These are phyloP conservation scores for Octonoba sinensis DNA, from an alignment of 2,888 invertebrate species.

Conservation along the genomic window DNA sequence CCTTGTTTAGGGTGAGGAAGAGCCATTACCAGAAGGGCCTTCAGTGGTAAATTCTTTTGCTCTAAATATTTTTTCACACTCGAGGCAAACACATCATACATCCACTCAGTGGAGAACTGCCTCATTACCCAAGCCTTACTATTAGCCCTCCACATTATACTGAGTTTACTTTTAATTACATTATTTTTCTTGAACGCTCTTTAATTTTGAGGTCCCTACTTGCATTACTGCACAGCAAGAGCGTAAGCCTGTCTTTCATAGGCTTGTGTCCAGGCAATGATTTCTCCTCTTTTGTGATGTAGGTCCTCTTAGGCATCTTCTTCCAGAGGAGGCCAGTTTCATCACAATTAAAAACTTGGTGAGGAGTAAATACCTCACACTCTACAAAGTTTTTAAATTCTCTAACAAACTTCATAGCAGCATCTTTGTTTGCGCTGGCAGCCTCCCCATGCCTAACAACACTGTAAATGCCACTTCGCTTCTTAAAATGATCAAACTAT, in stretches of 20 bases:
- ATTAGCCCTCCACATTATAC: slow-evolving; percentile 10
- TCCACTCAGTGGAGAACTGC: slow-evolving; percentile 31
- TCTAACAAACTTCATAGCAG: background rate
- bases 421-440: background rate
- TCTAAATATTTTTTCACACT: slow-evolving; percentile 31
- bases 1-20: slow-evolving; percentile 67
- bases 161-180: slow-evolving; percentile 12
- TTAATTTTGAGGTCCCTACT: background rate
- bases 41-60: slow-evolving; percentile 45
- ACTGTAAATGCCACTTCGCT: background rate
- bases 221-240: background rate
- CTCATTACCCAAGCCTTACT: slow-evolving; percentile 29
- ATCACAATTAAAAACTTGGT: slow-evolving; percentile 57
- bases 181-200: slow-evolving; percentile 33
- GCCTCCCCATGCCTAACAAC: background rate
- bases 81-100: slow-evolving; percentile 56
- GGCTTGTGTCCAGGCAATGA: slow-evolving; percentile 50
- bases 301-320: slow-evolving; percentile 64
- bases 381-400: background rate
- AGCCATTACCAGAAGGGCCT: slow-evolving; percentile 65
- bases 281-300: slow-evolving; percentile 46
- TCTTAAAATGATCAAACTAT: background rate
- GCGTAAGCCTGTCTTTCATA: slow-evolving; percentile 29
- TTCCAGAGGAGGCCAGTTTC: slow-evolving; percentile 66
- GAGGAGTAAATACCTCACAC: slow-evolving; percentile 26